A percentile compares a stretch with the other conserved stretches of the same genome.
These are phyloP conservation scores for Desmophyllum pertusum DNA, from an alignment of 92 coral and sea anemone species.

Conservation along the genomic window DNA sequence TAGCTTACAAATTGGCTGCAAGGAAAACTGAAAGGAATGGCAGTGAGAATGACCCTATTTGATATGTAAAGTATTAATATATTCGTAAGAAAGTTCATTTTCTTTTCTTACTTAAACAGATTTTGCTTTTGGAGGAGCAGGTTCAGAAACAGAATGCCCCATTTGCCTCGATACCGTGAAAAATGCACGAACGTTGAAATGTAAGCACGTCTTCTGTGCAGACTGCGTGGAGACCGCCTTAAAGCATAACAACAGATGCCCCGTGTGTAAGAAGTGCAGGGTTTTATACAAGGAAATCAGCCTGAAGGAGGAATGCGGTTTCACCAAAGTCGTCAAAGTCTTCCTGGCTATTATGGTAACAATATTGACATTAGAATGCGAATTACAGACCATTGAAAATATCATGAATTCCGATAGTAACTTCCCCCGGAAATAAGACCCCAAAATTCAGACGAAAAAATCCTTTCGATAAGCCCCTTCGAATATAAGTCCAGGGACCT, in stretches of 20 bases:
- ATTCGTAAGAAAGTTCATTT: background rate
- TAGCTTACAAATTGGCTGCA: too few species aligned
- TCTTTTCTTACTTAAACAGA: background rate
- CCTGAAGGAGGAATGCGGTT: constrained; percentile 67
- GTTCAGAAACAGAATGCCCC: constrained; percentile 25
- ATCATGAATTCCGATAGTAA: background rate
- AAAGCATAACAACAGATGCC: constrained; percentile 49
- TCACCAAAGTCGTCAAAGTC: background rate
- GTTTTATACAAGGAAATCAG: constrained; percentile 69
- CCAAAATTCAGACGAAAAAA: too few species aligned
- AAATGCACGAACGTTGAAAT: constrained; percentile 54
- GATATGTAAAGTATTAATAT: too few species aligned
- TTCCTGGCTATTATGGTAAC: constrained; percentile 57
- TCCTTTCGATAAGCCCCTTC: too few species aligned
- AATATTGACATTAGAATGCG: too few species aligned
- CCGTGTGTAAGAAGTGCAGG: constrained; percentile 64
- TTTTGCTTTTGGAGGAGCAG: background rate
- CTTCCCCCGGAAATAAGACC: too few species aligned
- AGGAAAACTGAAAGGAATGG: too few species aligned
- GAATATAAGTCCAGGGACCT: too few species aligned
- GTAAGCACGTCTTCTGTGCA: constrained; percentile 74
- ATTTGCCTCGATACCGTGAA: constrained; percentile 62
- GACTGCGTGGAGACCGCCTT: constrained; percentile 62
- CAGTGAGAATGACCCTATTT: too few species aligned
- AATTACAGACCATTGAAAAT: background rate